Evolutionary conservation across 2,888 invertebrate species (phyloP).

Genomic region (Euzetes globulus): DNA sequence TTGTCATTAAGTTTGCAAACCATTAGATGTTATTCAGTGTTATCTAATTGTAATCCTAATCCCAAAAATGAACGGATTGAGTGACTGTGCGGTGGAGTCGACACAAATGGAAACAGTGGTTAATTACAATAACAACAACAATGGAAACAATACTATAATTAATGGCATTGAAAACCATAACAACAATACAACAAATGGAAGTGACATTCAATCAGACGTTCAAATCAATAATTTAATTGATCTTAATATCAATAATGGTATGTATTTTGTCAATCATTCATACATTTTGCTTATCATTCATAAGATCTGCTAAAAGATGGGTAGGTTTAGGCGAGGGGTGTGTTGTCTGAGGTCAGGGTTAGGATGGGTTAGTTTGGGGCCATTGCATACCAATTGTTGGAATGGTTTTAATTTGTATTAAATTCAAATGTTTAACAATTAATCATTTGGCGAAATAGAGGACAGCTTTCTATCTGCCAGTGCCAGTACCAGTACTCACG

Average conservation of each 20-base stretch:
- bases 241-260: slow-evolving; percentile 9
- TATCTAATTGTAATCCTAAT: not conserved
- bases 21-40: no score
- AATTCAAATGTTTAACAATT: not conserved
- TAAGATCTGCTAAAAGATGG: no score
- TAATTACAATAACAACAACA: not conserved
- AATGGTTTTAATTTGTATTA: not conserved
- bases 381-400: no score
- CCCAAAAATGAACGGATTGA: not conserved
- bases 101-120: not conserved
- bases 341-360: no score
- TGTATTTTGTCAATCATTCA: not conserved
- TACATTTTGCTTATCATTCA: no score
- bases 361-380: no score
- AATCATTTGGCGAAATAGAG: slow-evolving; percentile 1
- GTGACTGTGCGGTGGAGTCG: not conserved
- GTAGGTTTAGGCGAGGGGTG: no score
- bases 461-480: slow-evolving; percentile 34
- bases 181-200: not conserved
- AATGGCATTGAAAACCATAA: not conserved
- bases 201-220: not conserved
- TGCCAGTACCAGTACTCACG: slow-evolving; percentile 11
- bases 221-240: slow-evolving; percentile 1
- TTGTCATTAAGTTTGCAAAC: no score
- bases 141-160: not conserved